Percentiles rank a stretch among this genome's conserved stretches.
phyloP scores from a whole-genome alignment of 37 sponge, comb jelly and placozoan genomes.

The Cliona cf. orientalis region DNA sequence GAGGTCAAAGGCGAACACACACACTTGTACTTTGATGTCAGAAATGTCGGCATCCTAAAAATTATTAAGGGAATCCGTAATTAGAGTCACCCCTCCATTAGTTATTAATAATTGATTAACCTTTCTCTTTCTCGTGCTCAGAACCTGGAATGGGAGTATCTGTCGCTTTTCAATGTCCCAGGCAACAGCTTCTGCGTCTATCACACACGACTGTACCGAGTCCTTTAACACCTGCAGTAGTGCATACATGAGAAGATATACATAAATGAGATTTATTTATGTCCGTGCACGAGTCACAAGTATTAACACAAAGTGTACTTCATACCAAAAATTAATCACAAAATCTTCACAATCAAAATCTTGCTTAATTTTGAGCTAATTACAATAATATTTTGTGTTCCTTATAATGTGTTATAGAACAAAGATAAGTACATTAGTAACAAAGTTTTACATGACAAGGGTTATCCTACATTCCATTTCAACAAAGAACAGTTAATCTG shows the following conservation, averaged over 20 bases:
- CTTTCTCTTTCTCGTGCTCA: constrained; percentile 96
- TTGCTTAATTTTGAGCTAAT: no score
- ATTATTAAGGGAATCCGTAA: no score
- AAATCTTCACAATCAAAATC: no score
- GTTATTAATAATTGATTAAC: constrained; percentile 35
- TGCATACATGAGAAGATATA: not conserved
- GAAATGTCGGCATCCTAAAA: constrained; percentile 81
- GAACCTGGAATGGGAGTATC: constrained; percentile 95
- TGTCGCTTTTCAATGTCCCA: constrained; percentile 93
- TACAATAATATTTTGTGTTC: not conserved
- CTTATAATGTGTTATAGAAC: not conserved
- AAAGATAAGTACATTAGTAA: not conserved
- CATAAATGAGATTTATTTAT: not conserved
- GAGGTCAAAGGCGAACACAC: constrained; percentile 96
- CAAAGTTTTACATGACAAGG: no score
- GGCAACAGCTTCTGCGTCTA: constrained; percentile 97
- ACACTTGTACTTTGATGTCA: constrained; percentile 96
- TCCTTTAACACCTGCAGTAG: constrained; percentile 63
- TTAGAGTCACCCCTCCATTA: no score
- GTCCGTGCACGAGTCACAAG: not conserved
- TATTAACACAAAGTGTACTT: not conserved
- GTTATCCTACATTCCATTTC: no score
- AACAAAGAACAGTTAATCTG: no score
- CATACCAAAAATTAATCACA: no score
- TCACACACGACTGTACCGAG: constrained; percentile 80